Conservation (phyloP, 2,113 vertebrate genomes). For the Rhinolophus ferrumequinum region DNA sequence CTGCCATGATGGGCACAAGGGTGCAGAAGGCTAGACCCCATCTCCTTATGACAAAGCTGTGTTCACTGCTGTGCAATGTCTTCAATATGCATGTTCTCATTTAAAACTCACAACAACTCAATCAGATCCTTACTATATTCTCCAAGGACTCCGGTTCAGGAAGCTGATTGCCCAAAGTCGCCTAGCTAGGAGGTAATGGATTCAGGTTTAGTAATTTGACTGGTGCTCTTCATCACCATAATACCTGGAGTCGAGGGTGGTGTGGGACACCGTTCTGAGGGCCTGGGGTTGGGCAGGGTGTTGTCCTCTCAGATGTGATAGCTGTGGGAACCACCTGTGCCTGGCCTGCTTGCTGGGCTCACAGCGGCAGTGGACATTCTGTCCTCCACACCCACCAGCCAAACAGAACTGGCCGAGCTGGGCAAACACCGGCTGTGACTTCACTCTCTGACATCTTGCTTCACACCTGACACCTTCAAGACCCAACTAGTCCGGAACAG, state of each 20-base stretch:
- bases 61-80: background rate
- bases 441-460: background rate
- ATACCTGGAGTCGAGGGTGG: background rate
- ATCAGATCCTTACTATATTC: background rate
- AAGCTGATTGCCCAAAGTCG: background rate
- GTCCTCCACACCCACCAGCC: constrained; percentile 53
- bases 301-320: background rate
- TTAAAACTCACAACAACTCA: background rate
- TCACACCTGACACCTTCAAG: background rate
- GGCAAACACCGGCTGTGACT: constrained; percentile 32
- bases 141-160: background rate
- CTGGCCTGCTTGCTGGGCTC: background rate
- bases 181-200: background rate
- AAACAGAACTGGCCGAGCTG: background rate
- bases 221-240: background rate
- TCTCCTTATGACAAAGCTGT: background rate
- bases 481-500: background rate
- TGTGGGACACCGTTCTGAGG: background rate
- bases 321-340: background rate
- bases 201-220: background rate
- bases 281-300: background rate
- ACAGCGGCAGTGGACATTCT: background rate
- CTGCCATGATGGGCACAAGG: background rate
- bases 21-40: background rate
- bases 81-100: background rate